Evolutionary conservation across 2,113 vertebrate species (phyloP).

Genomic region (Alligator sinensis): DNA sequence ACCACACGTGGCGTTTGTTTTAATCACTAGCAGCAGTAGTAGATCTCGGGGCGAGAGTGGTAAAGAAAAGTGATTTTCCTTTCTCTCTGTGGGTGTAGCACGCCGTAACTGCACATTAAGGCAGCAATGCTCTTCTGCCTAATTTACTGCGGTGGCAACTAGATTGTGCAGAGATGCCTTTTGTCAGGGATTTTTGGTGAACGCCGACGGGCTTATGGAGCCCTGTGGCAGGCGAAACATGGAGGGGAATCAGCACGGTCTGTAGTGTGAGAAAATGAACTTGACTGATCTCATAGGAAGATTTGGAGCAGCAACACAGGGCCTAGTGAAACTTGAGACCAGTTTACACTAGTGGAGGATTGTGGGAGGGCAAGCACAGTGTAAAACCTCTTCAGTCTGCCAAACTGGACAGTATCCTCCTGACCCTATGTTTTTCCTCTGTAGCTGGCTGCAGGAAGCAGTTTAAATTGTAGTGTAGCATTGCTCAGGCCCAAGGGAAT

Average conservation of each 20-base stretch:
- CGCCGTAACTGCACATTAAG: neutral
- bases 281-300: neutral
- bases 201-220: neutral
- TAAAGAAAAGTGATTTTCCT: neutral
- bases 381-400: neutral
- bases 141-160: neutral
- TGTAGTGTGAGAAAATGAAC: neutral
- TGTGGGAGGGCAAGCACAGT: neutral
- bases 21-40: too few species aligned
- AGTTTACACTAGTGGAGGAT: neutral
- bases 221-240: neutral
- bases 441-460: slow-evolving; percentile 58
- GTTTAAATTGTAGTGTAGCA: slow-evolving; percentile 75
- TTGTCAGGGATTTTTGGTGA: neutral
- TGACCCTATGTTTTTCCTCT: slow-evolving; percentile 32
- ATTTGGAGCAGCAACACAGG: neutral
- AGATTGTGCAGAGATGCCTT: neutral
- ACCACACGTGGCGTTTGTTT: neutral
- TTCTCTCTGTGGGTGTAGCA: neutral
- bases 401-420: neutral
- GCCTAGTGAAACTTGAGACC: neutral
- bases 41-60: neutral
- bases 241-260: neutral
- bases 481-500: slow-evolving; percentile 69
- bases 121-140: neutral